These are phyloP conservation scores for Triplophysa yarkandensis DNA, from an alignment of 2,797 vertebrate species.

Conservation along the genomic window DNA sequence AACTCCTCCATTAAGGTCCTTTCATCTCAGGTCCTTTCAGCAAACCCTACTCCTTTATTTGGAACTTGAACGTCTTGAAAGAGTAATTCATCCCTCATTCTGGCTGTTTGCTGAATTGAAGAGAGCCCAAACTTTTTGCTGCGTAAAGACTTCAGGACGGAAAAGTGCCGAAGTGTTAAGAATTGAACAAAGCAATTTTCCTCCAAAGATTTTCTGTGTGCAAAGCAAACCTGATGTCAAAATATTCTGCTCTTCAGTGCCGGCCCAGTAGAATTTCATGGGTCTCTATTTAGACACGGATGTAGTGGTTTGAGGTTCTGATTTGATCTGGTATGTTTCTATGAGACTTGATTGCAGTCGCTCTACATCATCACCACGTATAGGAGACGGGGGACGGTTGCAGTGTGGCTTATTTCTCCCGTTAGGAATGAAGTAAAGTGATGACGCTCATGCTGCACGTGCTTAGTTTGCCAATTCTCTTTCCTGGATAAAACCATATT, in stretches of 20 bases:
- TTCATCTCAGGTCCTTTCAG: conserved; percentile 58
- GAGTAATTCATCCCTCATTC: neutral
- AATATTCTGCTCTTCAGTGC: neutral
- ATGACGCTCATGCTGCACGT: too few species aligned
- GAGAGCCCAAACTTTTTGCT: neutral
- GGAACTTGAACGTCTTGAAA: conserved; percentile 32
- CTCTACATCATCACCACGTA: conserved; percentile 31
- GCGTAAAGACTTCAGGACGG: conserved; percentile 5
- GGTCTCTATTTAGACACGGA: conserved; percentile 9
- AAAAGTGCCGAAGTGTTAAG: neutral
- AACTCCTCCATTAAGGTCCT: conserved; percentile 49
- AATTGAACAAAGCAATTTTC: neutral
- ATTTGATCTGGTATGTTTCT: conserved; percentile 26
- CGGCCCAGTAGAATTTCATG: neutral
- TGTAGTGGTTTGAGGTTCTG: neutral
- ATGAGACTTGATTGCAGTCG: conserved; percentile 43
- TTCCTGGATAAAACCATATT: too few species aligned
- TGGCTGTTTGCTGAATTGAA: conserved; percentile 8
- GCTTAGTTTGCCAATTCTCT: too few species aligned
- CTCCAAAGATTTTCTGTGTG: neutral
- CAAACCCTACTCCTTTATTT: conserved; percentile 25
- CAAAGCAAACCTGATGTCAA: neutral
- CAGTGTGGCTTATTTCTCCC: too few species aligned
- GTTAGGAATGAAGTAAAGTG: too few species aligned
- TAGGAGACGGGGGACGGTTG: neutral